Evolutionary conservation across 1,140 invertebrate genomes (phyloP).

Genomic region (Sipha flava): DNA sequence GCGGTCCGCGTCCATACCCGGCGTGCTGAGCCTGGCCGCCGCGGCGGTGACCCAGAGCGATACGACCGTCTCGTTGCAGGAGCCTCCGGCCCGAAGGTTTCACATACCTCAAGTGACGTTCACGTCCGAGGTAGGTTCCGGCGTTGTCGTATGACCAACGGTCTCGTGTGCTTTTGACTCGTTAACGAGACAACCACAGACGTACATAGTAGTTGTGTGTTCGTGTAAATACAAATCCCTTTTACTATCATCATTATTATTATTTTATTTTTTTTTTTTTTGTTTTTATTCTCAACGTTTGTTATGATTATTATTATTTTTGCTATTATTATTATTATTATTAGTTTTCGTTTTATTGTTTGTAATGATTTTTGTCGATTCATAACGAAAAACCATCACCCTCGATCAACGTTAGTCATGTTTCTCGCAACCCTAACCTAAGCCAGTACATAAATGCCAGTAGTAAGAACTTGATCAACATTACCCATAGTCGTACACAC

Average conservation of each 20-base stretch:
- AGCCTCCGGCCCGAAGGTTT: constrained; percentile 48
- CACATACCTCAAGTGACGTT: constrained; percentile 72
- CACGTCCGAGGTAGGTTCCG: constrained; percentile 71
- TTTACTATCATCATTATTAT: neutral
- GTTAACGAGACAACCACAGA: neutral
- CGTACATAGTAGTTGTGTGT: neutral
- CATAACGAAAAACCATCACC: neutral
- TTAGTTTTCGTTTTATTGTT: neutral
- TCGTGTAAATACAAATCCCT: neutral
- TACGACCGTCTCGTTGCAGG: constrained; percentile 8
- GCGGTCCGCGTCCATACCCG: neutral
- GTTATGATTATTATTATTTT: neutral
- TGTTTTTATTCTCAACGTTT: neutral
- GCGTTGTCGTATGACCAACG: constrained; percentile 45
- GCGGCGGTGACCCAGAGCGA: neutral
- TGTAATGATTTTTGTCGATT: neutral
- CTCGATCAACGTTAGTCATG: too few relatives aligned
- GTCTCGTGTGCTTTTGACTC: neutral
- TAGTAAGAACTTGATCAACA: neutral
- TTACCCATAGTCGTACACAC: too few relatives aligned
- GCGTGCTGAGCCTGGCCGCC: neutral
- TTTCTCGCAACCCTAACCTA: neutral
- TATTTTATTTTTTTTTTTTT: constrained; percentile 11
- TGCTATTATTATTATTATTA: neutral
- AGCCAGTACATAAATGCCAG: neutral